Evolutionary conservation across 2,113 vertebrate species (phyloP).

Genomic region (Macrotis lagotis): DNA sequence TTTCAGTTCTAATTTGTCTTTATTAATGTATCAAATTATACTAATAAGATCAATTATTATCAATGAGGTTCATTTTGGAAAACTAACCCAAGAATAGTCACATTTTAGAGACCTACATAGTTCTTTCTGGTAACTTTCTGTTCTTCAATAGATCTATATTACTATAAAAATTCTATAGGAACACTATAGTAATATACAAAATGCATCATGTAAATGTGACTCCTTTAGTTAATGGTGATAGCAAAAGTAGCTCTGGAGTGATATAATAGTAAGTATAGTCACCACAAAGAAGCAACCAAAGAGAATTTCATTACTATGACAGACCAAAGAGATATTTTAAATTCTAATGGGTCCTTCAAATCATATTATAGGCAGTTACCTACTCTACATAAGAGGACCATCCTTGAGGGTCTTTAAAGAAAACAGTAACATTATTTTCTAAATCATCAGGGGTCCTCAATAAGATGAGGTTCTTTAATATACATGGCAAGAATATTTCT

Average conservation of each 20-base stretch:
- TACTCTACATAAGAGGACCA: background rate
- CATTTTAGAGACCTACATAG: background rate
- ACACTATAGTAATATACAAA: background rate
- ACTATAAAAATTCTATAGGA: background rate
- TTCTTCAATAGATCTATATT: background rate
- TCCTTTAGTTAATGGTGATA: background rate
- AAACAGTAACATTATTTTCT: background rate
- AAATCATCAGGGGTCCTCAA: background rate
- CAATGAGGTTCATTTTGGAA: background rate
- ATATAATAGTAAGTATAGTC: background rate
- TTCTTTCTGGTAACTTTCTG: background rate
- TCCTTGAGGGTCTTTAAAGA: background rate
- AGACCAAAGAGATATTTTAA: background rate
- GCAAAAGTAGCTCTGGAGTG: background rate
- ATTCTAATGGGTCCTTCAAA: background rate
- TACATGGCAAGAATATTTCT: background rate
- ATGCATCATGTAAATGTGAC: background rate
- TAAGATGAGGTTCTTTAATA: background rate
- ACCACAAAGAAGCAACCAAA: background rate
- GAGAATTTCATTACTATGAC: background rate
- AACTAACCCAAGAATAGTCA: background rate
- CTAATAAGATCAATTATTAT: background rate
- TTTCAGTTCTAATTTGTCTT: background rate
- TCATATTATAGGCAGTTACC: background rate
- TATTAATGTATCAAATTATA: background rate